phyloP scores from a whole-genome alignment of 2,797 vertebrate genomes.

The Lophotriccus pileatus region DNA sequence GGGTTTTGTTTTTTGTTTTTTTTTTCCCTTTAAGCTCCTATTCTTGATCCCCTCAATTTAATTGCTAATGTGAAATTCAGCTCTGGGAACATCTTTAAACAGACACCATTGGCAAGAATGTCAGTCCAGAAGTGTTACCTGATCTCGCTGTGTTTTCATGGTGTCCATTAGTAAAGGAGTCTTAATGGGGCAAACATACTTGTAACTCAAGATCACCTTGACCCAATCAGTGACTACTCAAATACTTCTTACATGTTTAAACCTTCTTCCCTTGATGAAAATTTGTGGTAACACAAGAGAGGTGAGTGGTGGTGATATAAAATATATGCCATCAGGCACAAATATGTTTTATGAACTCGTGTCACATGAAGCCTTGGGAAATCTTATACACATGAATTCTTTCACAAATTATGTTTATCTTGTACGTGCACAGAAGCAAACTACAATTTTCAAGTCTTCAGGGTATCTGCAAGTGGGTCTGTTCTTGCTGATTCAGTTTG shows the following conservation, averaged over 20 bases:
- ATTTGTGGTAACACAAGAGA: not conserved
- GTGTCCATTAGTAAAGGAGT: not conserved
- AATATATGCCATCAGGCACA: not conserved
- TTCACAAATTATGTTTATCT: slow-evolving; percentile 15
- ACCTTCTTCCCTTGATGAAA: not conserved
- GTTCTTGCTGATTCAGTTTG: not conserved
- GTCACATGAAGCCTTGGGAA: not conserved
- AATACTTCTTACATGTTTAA: not conserved
- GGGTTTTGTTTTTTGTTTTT: not conserved
- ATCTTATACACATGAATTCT: not conserved
- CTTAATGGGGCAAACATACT: not conserved
- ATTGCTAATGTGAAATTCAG: not conserved
- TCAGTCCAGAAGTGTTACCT: not conserved
- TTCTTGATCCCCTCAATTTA: not conserved
- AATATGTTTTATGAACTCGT: slow-evolving; percentile 8
- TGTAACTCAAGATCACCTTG: not conserved
- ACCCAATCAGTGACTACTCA: not conserved
- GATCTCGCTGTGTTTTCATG: not conserved
- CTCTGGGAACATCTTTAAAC: not conserved
- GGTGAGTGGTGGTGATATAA: not conserved
- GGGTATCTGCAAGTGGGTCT: not conserved
- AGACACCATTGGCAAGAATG: not conserved
- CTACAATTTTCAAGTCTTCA: not conserved
- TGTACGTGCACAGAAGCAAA: not conserved
- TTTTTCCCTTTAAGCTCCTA: not conserved